A percentile compares a stretch with the other conserved stretches of the same genome.
Conservation (phyloP, 2,888 invertebrate species). For the Lasioglossum figueresi region DNA sequence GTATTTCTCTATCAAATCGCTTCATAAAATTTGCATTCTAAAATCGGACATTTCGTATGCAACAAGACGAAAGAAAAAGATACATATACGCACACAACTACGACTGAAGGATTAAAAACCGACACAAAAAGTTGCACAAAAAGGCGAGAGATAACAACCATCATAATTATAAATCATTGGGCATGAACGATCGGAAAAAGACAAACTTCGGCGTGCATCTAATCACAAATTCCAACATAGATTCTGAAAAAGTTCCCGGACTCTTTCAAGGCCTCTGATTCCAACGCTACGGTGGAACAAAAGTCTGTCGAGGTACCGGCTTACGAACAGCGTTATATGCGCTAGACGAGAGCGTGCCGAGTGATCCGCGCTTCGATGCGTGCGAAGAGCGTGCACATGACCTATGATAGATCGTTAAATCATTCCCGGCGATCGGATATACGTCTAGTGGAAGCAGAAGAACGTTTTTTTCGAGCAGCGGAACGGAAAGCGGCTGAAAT, state of each 20-base stretch:
- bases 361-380: neutral
- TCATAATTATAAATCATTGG: neutral
- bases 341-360: neutral
- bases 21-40: too few species aligned
- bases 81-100: too few species aligned
- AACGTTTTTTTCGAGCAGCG: neutral
- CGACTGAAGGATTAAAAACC: neutral
- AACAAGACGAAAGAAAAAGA: too few species aligned
- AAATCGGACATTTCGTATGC: too few species aligned
- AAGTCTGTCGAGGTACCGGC: neutral
- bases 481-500: constrained; percentile 51
- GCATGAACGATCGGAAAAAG: neutral
- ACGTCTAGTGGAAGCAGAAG: neutral
- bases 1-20: too few species aligned
- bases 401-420: constrained; percentile 2
- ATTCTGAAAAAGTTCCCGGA: neutral
- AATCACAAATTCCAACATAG: neutral
- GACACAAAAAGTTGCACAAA: neutral
- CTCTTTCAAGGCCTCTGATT: neutral
- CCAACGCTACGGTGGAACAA: neutral
- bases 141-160: neutral
- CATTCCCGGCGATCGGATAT: neutral
- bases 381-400: neutral
- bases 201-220: neutral
- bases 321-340: neutral